Evolutionary conservation across 2,888 invertebrate species (phyloP), one percentile per base, ranked within the genome.

Genomic region (Hybos culiciformis): DNA sequence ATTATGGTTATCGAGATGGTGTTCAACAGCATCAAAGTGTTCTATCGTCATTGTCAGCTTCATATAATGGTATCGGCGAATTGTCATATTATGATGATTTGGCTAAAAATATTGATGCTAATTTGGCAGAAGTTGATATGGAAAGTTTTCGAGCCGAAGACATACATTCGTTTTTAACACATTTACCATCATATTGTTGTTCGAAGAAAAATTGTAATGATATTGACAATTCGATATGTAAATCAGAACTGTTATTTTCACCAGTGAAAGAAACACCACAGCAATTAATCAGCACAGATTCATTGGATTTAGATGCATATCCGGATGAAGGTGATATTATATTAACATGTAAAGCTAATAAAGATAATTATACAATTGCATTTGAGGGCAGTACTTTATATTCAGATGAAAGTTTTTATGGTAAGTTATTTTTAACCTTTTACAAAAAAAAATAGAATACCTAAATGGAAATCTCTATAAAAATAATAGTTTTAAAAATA

Each of bases 291-390:
- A 90, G 90, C 56, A 87, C 90, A 48, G 91, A 92, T 63, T 91
- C 90, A 51, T 72, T 92, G 54, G 91, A 92, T 66, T 84, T 87
- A 68, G 87, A 87, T 62, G 73, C 79, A 54, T 66, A 65, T 56
- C 76, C 79, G 50, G 78, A 80, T 48, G 81, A 83, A 61, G 81
- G 83, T 57, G 87, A 88, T 58, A 83, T 90, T 60, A 80, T 91
- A 65, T 74, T 90, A 51, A 91, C 90, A 49, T 92, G 91, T 66
- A 84, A 85, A 68, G 83, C 87, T 48, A 88, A 90, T 66, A 90
- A 91, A 70, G 85, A 90, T 67, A 92, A 92, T 70, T 92, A 92
- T 63, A 92, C 91, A 50, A 90, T 92, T 58, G 91, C 91, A 52
- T 92, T 92, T 58, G 90, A 91, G 70, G 91, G 88, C 58, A 85